Conservation (phyloP, 2,113 vertebrate genomes). For the Psilopogon haemacephalus region DNA sequence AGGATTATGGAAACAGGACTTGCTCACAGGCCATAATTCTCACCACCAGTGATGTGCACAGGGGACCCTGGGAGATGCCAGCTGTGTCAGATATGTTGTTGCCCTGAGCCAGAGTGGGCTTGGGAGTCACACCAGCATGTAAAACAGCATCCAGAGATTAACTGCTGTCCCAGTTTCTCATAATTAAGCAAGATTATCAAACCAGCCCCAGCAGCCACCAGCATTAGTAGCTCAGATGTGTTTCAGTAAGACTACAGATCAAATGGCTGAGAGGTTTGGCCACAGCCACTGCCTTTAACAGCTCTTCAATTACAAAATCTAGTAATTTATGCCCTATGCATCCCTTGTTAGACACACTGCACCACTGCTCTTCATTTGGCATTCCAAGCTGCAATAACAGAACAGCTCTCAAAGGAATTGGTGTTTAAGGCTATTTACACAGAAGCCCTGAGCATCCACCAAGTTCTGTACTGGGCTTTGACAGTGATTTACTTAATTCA, state of each 20-base stretch:
- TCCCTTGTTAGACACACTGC: not conserved
- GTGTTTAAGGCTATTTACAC: not conserved
- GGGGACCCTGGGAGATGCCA: not conserved
- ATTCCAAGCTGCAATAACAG: not conserved
- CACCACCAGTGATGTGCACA: accelerated
- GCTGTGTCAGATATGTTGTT: accelerated
- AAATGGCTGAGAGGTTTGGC: not conserved
- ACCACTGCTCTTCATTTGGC: not conserved
- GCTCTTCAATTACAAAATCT: not conserved
- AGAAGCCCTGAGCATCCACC: not conserved
- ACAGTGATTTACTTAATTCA: not conserved
- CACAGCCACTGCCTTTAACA: not conserved
- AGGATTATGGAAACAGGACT: not conserved
- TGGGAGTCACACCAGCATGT: accelerated
- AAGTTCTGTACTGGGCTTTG: not conserved
- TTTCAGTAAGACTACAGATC: not conserved
- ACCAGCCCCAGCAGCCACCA: not conserved
- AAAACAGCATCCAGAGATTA: not conserved
- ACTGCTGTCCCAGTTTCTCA: not conserved
- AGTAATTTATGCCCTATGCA: not conserved
- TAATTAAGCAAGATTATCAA: conserved; percentile 45
- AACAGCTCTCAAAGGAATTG: not conserved
- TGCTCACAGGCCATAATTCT: too few relatives aligned
- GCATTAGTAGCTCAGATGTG: not conserved
- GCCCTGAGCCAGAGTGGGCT: not conserved